Conservation (phyloP, 2,888 invertebrate species). For the Shargacucullia verbasci region DNA sequence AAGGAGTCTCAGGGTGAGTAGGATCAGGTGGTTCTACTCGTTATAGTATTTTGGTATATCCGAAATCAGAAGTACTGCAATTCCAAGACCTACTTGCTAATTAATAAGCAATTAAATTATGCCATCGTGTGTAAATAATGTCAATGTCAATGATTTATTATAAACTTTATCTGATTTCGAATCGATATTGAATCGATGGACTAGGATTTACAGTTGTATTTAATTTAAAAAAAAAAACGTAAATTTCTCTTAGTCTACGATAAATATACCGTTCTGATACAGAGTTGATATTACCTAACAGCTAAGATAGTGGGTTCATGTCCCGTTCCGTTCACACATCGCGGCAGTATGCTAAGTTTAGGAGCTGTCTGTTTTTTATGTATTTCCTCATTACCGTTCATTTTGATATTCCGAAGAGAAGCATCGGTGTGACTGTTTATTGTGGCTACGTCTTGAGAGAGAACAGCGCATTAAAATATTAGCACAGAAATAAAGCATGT, state of each 20-base stretch:
- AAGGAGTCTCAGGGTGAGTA: too few relatives aligned
- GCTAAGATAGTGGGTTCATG: slow-evolving; percentile 7
- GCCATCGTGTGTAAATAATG: not conserved
- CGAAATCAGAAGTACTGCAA: not conserved
- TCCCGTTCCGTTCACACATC: slow-evolving; percentile 21
- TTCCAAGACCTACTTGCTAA: not conserved
- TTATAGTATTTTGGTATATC: too few relatives aligned
- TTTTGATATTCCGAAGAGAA: slow-evolving; percentile 17
- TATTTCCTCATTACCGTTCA: slow-evolving; percentile 40
- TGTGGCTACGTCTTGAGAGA: too few relatives aligned
- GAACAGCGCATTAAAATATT: too few relatives aligned
- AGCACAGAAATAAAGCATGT: too few relatives aligned
- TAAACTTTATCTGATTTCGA: slow-evolving; percentile 1
- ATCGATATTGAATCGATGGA: slow-evolving; percentile 4
- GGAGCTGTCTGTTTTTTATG: slow-evolving; percentile 26
- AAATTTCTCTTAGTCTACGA: too few relatives aligned
- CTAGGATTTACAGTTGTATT: too few relatives aligned
- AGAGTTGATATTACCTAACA: too few relatives aligned
- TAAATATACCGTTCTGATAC: too few relatives aligned
- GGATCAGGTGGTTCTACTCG: not conserved
- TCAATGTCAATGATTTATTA: slow-evolving; percentile 2
- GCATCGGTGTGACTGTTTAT: slow-evolving; percentile 2
- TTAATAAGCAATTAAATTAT: not conserved
- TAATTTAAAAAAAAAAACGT: too few relatives aligned
- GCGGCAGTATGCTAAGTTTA: slow-evolving; percentile 17